These are phyloP conservation scores for Sturmia bella DNA, from an alignment of 2,888 invertebrate genomes.

Conservation along the genomic window DNA sequence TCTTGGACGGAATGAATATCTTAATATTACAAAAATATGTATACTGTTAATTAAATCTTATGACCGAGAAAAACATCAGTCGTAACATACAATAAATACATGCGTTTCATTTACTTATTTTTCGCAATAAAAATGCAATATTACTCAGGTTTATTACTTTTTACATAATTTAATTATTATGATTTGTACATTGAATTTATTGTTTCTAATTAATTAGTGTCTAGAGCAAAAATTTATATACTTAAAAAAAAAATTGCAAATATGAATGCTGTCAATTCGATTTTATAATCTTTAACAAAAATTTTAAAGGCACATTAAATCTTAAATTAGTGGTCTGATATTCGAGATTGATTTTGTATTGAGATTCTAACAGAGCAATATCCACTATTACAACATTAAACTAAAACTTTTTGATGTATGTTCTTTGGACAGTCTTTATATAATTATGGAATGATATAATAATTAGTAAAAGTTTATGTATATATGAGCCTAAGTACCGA, in stretches of 20 bases:
- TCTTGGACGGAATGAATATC: conserved; percentile 52
- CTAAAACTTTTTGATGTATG: conserved; percentile 27
- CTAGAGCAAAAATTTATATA: background rate
- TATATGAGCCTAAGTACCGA: conserved; percentile 68
- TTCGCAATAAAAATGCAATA: conserved; percentile 57
- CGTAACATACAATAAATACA: conserved; percentile 43
- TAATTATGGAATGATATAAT: conserved; percentile 53
- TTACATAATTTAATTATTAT: conserved; percentile 50
- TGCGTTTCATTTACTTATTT: conserved; percentile 20
- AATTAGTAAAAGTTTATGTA: conserved; percentile 43
- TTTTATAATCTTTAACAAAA: background rate
- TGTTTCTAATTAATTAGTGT: conserved; percentile 22
- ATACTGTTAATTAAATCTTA: conserved; percentile 41
- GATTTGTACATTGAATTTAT: conserved; percentile 59
- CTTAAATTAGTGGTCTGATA: conserved; percentile 5
- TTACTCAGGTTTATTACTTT: conserved; percentile 43
- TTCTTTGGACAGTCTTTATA: conserved; percentile 60
- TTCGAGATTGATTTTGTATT: conserved; percentile 15
- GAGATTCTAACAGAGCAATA: conserved; percentile 9
- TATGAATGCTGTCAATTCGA: background rate
- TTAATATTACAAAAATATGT: conserved; percentile 58
- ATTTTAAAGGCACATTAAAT: conserved; percentile 42
- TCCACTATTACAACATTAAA: conserved; percentile 12
- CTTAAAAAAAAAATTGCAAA: background rate
- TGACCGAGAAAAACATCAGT: conserved; percentile 48